These are phyloP conservation scores for Caenorhabditis sp. DNA, from an alignment of 2,888 invertebrate genomes.

Conservation along the genomic window DNA sequence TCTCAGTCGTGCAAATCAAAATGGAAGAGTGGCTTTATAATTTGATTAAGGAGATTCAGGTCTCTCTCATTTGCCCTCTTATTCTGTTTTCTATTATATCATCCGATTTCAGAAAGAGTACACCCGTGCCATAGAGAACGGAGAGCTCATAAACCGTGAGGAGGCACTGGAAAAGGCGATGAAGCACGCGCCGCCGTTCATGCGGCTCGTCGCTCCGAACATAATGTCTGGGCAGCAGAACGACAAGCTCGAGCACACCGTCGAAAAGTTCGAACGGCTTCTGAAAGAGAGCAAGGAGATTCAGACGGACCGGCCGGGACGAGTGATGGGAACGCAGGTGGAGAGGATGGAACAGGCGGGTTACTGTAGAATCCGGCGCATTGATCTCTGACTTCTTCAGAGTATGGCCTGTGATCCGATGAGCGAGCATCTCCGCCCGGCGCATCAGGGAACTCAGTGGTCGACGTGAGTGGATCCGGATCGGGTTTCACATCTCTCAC, in stretches of 20 bases:
- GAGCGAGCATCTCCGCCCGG: constrained; percentile 35
- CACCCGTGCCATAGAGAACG: constrained; percentile 69
- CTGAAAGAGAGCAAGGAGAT: constrained; percentile 71
- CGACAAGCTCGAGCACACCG: constrained; percentile 69
- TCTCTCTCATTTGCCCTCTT: not conserved
- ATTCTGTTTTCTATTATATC: not conserved
- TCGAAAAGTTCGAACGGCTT: constrained; percentile 72
- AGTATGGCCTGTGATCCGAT: constrained; percentile 71
- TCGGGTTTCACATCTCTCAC: not conserved
- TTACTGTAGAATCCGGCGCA: not conserved
- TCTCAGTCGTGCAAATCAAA: constrained; percentile 88
- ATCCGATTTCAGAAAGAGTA: constrained; percentile 70
- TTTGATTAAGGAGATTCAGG: constrained; percentile 74
- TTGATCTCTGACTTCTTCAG: constrained; percentile 33
- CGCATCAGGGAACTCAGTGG: constrained; percentile 57
- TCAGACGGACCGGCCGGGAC: constrained; percentile 65
- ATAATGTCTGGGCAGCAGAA: constrained; percentile 71
- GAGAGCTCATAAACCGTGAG: constrained; percentile 57
- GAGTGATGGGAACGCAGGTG: constrained; percentile 54
- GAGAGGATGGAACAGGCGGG: constrained; percentile 54
- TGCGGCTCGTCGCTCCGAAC: constrained; percentile 69
- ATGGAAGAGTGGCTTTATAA: constrained; percentile 78
- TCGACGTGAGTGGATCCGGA: constrained; percentile 24
- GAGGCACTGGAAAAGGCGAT: constrained; percentile 58
- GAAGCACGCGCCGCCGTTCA: constrained; percentile 70